Conservation (phyloP, 2,797 vertebrate genomes). For the Choloepus didactylus region DNA sequence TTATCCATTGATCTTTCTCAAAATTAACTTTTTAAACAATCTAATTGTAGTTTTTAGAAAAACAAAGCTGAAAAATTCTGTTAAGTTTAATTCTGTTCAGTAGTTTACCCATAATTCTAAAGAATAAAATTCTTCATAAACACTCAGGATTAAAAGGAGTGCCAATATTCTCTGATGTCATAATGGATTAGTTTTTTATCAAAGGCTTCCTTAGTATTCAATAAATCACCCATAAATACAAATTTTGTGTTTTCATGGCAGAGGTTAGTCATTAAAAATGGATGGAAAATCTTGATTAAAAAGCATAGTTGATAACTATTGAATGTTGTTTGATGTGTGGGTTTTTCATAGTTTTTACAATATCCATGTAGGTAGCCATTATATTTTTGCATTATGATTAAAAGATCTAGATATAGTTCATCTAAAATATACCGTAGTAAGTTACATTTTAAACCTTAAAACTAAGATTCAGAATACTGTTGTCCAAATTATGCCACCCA, state of each 20-base stretch:
- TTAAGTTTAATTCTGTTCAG: constrained; percentile 17
- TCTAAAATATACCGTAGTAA: not conserved
- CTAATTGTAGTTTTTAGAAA: not conserved
- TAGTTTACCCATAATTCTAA: not conserved
- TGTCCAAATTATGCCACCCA: not conserved
- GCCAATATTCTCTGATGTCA: not conserved
- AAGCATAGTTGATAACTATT: not conserved
- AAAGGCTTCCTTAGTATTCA: not conserved
- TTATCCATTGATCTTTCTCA: constrained; percentile 27
- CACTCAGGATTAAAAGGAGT: not conserved
- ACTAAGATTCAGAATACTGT: not conserved
- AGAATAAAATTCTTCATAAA: not conserved
- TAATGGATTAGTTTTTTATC: not conserved
- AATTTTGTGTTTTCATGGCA: not conserved
- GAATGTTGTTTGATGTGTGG: not conserved
- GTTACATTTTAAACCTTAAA: not conserved
- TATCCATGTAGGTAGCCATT: not conserved
- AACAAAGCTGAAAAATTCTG: not conserved
- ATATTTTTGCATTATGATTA: not conserved
- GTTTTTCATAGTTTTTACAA: not conserved
- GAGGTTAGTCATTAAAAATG: not conserved
- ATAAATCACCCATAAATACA: not conserved
- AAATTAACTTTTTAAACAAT: constrained; percentile 58
- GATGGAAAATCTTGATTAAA: not conserved
- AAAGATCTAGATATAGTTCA: not conserved